A percentile compares a stretch with the other conserved stretches of the same genome.
These are phyloP conservation scores for Drosophila paranaensis DNA, from an alignment of 2,888 invertebrate species.

Conservation along the genomic window DNA sequence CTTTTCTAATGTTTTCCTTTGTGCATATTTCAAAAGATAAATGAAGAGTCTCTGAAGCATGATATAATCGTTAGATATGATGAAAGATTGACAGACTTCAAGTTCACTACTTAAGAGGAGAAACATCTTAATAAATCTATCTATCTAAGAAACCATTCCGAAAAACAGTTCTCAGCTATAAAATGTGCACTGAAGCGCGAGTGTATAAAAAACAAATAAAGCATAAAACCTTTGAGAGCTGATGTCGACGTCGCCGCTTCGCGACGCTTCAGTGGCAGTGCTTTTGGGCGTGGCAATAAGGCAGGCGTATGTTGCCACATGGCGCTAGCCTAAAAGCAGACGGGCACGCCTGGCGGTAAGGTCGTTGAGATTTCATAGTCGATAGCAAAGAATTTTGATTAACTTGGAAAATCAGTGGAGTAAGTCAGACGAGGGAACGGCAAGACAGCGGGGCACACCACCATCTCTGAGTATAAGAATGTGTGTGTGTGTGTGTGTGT, in stretches of 20 bases:
- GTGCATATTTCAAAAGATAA: background rate
- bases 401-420: constrained; percentile 77
- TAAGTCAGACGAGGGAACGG: constrained; percentile 48
- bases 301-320: constrained; percentile 45
- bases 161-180: constrained; percentile 62
- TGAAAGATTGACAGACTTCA: constrained; percentile 10
- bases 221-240: constrained; percentile 17
- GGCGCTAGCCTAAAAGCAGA: constrained; percentile 56
- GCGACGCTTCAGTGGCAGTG: constrained; percentile 73
- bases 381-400: constrained; percentile 79
- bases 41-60: background rate
- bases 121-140: constrained; percentile 54
- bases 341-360: constrained; percentile 51
- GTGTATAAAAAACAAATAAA: background rate
- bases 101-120: constrained; percentile 7
- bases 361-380: constrained; percentile 77
- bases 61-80: constrained; percentile 14
- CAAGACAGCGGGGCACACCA: background rate
- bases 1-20: background rate
- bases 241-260: constrained; percentile 32
- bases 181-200: constrained; percentile 73
- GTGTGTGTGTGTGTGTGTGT: background rate
- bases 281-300: constrained; percentile 62
- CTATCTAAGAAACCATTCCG: constrained; percentile 28
- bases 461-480: background rate